Evolutionary conservation across 2,797 vertebrate genomes (phyloP).

Genomic region (Xenops minutus): DNA sequence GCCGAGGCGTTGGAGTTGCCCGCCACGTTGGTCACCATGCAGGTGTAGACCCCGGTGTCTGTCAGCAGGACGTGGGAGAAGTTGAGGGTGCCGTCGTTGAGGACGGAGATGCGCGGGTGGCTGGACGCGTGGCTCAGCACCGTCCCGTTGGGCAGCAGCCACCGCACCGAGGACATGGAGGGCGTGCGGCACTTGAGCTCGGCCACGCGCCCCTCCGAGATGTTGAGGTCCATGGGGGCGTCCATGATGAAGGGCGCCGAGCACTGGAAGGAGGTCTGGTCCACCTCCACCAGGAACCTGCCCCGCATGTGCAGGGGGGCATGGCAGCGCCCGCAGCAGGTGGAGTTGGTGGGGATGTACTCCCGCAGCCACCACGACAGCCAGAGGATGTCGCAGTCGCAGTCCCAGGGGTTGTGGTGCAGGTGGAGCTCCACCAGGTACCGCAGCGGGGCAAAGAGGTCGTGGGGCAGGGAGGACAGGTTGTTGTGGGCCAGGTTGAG

Average conservation of each 20-base stretch:
- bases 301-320: conserved; percentile 90
- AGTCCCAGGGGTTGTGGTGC: conserved; percentile 98
- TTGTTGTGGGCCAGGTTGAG: conserved; percentile 98
- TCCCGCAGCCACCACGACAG: conserved; percentile 95
- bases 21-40: conserved; percentile 98
- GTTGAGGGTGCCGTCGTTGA: conserved; percentile 93
- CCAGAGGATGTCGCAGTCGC: conserved; percentile 96
- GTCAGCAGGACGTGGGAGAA: conserved; percentile 90
- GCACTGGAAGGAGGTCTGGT: conserved; percentile 92
- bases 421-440: conserved; percentile 95
- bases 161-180: conserved; percentile 93
- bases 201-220: conserved; percentile 91
- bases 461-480: conserved; percentile 92
- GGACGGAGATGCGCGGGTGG: conserved; percentile 90
- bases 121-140: conserved; percentile 91
- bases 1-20: conserved; percentile 96
- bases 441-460: conserved; percentile 92
- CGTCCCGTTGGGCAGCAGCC: conserved; percentile 92
- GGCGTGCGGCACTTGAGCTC: conserved; percentile 94
- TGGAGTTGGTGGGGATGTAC: conserved; percentile 96
- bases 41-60: conserved; percentile 94
- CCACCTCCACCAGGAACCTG: conserved; percentile 92
- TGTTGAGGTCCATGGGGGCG: conserved; percentile 92
- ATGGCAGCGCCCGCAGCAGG: conserved; percentile 96
- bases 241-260: conserved; percentile 95